Base-by-base conservation (phyloP, 35 echinoderm and acorn worm species). In the Nesometra sesokonis region DNA sequence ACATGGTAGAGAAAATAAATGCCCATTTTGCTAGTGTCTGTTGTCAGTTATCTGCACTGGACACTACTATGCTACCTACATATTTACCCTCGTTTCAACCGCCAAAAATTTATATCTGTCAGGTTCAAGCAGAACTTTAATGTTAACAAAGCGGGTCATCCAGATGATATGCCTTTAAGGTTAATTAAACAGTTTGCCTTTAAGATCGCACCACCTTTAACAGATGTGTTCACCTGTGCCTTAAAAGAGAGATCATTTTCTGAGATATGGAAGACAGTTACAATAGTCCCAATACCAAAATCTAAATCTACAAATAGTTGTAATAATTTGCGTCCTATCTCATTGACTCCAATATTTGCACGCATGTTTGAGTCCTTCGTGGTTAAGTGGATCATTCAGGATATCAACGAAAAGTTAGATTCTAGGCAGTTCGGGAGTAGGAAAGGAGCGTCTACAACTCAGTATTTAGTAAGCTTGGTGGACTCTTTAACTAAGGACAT, bases 201-300 rank as follows among this genome's bases (percentile, higher is more conserved):
- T 83, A 79, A 89, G 43, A 21, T 89, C 17, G 81, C 87, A 17
- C 37, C 43, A 52, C 87, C 79, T 33, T 32, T 57, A 43, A 43
- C n/a, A n/a, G n/a, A 15, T 43, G 40, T 82, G 17, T 89, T 89
- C 79, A 89, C 47, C 80, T 23, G 32, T 19, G 39, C 17, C 32
- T 43, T 83, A 15, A 57, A 83, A 82, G 35, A n/a, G 21, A 79
- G 87, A 82, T 83, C 37, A 2, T 89, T 83, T 52, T 79, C 80
- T 31, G 80, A 82, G 33, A 27, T 35, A 23, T 84, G 80, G 46
- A 89, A 89, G 83, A 83, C 33, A 5, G 35, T 80, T 34, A 47
- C 80, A 0, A 57, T 89, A n/a, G 82, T 37, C n/a, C 88, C 88
- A 17, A 83, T 89, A 83, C 88, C 88, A 4, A 89, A 89, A 35